Conservation (phyloP, 2,113 vertebrate genomes). For the Illadopsis cleaveri region DNA sequence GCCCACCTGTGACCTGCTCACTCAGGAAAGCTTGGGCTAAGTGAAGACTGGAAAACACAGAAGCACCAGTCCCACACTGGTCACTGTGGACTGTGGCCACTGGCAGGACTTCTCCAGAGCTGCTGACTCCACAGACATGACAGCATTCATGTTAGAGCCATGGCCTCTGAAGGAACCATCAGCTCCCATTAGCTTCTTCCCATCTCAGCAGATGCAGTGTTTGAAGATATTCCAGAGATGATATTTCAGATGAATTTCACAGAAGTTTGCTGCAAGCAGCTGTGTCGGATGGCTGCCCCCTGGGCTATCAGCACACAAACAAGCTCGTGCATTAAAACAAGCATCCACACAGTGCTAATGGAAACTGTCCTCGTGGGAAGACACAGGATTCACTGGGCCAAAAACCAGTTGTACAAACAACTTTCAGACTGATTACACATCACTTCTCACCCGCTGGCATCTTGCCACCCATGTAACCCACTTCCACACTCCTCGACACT, state of each 20-base stretch:
- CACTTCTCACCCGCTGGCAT: neutral
- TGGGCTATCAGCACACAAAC: neutral
- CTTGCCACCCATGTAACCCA: neutral
- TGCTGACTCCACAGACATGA: neutral
- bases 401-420: neutral
- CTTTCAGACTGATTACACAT: neutral
- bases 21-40: neutral
- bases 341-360: neutral
- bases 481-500: neutral
- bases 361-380: neutral
- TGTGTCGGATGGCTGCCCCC: neutral
- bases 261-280: neutral
- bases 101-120: neutral
- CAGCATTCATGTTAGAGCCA: neutral
- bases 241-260: neutral
- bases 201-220: neutral
- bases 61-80: neutral
- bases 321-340: neutral
- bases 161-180: neutral
- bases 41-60: neutral
- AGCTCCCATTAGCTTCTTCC: neutral
- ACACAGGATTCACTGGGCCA: neutral
- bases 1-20: neutral
- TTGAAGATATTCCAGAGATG: neutral
- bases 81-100: neutral